Conservation (phyloP, 2,888 invertebrate species). For the Gymnosoma rotundatum region DNA sequence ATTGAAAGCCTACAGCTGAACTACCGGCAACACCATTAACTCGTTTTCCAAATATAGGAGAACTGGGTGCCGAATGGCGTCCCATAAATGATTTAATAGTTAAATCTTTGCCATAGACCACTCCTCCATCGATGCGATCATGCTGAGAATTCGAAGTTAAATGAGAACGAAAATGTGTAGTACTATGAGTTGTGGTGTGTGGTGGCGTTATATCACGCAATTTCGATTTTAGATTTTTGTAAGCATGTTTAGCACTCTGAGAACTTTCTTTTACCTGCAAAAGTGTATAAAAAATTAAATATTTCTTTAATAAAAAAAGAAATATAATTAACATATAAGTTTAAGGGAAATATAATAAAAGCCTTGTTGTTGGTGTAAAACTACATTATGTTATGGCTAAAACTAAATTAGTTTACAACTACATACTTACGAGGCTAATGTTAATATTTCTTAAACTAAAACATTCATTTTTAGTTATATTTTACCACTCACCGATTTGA, state of each 20-base stretch:
- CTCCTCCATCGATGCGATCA: conserved; percentile 80
- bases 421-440: conserved; percentile 49
- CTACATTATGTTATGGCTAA: conserved; percentile 27
- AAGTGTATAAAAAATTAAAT: background rate
- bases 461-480: conserved; percentile 37
- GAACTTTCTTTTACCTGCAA: conserved; percentile 88
- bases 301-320: background rate
- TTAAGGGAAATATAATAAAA: conserved; percentile 8
- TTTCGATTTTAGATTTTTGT: conserved; percentile 89
- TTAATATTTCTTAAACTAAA: conserved; percentile 36
- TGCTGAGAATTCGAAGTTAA: conserved; percentile 78
- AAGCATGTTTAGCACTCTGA: conserved; percentile 89
- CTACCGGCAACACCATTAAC: conserved; percentile 45
- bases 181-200: conserved; percentile 71
- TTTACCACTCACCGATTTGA: conserved; percentile 92
- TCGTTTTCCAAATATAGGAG: conserved; percentile 84
- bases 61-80: conserved; percentile 85
- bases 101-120: conserved; percentile 58
- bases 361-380: conserved; percentile 1
- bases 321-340: background rate
- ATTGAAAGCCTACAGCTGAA: conserved; percentile 70
- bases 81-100: conserved; percentile 70
- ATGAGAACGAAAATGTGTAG: conserved; percentile 78
- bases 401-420: conserved; percentile 35
- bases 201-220: conserved; percentile 82